A percentile compares a stretch with the other conserved stretches of the same genome.
Conservation (phyloP, 2,797 vertebrate species). For the Pipistrellus nathusii region DNA sequence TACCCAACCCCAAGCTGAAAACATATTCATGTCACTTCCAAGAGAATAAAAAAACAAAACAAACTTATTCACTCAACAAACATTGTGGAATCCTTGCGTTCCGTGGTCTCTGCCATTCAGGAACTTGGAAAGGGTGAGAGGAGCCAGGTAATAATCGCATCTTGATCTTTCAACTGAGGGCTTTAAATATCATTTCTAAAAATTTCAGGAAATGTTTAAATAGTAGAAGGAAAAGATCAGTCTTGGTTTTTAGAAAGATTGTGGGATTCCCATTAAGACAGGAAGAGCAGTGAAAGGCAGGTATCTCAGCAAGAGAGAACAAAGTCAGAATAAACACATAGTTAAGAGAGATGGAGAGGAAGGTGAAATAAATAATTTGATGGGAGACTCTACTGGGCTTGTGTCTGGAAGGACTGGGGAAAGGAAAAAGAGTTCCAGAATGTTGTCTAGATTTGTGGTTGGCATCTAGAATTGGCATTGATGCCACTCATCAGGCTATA, state of each 20-base stretch:
- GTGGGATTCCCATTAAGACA: background rate
- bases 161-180: background rate
- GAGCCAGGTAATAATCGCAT: background rate
- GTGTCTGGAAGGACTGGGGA: background rate
- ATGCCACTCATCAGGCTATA: background rate
- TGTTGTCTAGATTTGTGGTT: background rate
- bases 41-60: background rate
- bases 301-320: background rate
- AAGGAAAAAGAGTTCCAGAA: background rate
- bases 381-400: background rate
- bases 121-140: background rate
- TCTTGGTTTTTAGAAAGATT: background rate
- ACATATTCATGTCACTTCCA: background rate
- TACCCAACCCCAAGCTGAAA: background rate
- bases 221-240: background rate
- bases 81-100: background rate
- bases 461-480: background rate
- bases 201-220: slow-evolving; percentile 6
- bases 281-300: background rate
- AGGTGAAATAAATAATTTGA: background rate
- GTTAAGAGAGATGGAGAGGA: background rate
- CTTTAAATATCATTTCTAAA: slow-evolving; percentile 34
- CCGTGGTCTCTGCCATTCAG: background rate
- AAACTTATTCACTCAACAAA: background rate
- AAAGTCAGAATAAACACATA: background rate